phyloP scores from a whole-genome alignment of 2,888 invertebrate species.

The Melinaea menophilus region DNA sequence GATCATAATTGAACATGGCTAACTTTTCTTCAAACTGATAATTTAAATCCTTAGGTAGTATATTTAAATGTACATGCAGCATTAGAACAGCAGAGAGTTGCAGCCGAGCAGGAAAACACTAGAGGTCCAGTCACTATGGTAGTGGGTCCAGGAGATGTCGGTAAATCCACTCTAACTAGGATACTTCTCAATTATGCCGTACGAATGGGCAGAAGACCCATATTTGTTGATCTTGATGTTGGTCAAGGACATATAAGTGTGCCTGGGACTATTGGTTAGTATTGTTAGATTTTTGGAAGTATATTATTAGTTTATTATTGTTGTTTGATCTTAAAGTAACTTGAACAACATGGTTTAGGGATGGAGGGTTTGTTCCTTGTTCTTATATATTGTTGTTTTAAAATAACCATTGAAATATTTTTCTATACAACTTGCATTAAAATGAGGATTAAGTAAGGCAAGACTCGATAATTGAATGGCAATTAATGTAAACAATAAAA shows the following conservation, averaged over 20 bases:
- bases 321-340: too few species aligned
- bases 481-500: too few species aligned
- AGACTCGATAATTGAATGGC: too few species aligned
- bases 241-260: conserved; percentile 96
- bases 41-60: conserved; percentile 74
- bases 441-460: too few species aligned
- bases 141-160: conserved; percentile 97
- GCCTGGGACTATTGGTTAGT: conserved; percentile 90
- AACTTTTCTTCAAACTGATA: neutral
- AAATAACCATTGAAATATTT: too few species aligned
- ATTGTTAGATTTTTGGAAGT: neutral
- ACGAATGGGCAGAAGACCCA: conserved; percentile 90
- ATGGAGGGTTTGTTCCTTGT: too few species aligned
- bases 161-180: conserved; percentile 94
- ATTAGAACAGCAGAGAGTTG: conserved; percentile 90
- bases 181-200: conserved; percentile 97
- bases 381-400: too few species aligned
- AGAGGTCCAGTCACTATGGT: conserved; percentile 93
- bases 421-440: too few species aligned
- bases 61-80: conserved; percentile 98
- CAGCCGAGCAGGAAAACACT: conserved; percentile 85
- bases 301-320: too few species aligned
- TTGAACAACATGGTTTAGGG: too few species aligned
- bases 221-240: conserved; percentile 96
- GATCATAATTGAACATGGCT: neutral